Percentiles rank a stretch among this genome's conserved stretches.
phyloP scores from a whole-genome alignment of 2,113 vertebrate species.

The Holacanthus passer region DNA sequence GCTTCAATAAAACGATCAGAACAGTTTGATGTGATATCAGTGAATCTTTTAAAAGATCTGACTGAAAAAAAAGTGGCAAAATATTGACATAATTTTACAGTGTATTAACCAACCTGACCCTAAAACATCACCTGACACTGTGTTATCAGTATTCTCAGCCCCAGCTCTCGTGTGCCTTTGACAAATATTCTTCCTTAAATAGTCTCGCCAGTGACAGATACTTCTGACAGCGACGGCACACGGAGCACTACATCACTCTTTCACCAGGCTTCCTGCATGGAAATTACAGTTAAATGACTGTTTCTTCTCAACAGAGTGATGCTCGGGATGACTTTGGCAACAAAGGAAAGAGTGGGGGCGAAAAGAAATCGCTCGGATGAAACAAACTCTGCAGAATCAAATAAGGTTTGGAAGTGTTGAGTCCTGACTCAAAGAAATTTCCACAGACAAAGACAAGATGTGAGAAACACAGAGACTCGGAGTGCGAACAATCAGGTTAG shows the following conservation, averaged over 20 bases:
- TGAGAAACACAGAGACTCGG: constrained; percentile 1
- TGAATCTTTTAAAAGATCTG: constrained; percentile 11
- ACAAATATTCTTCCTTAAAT: constrained; percentile 65
- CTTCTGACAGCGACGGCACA: constrained; percentile 49
- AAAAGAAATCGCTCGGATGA: constrained; percentile 18
- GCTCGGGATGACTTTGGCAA: constrained; percentile 21
- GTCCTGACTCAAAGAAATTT: constrained; percentile 26
- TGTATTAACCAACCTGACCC: constrained; percentile 37
- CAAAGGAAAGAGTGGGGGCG: constrained; percentile 13
- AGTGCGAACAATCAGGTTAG: neutral
- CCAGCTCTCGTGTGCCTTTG: constrained; percentile 36
- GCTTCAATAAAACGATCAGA: constrained; percentile 34
- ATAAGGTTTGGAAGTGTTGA: neutral
- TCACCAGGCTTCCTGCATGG: constrained; percentile 47
- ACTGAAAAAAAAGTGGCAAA: constrained; percentile 6
- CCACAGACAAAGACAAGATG: neutral
- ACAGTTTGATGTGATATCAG: constrained; percentile 6
- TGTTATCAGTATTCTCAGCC: constrained; percentile 37
- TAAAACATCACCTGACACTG: constrained; percentile 33
- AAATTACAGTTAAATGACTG: constrained; percentile 66
- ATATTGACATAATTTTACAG: constrained; percentile 7
- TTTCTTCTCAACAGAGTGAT: constrained; percentile 33
- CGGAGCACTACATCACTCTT: constrained; percentile 62
- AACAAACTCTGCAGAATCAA: constrained; percentile 29
- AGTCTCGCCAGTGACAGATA: constrained; percentile 65